phyloP scores from a whole-genome alignment of 53 echinoderm and acorn worm species.

The Pentamera pediparva region DNA sequence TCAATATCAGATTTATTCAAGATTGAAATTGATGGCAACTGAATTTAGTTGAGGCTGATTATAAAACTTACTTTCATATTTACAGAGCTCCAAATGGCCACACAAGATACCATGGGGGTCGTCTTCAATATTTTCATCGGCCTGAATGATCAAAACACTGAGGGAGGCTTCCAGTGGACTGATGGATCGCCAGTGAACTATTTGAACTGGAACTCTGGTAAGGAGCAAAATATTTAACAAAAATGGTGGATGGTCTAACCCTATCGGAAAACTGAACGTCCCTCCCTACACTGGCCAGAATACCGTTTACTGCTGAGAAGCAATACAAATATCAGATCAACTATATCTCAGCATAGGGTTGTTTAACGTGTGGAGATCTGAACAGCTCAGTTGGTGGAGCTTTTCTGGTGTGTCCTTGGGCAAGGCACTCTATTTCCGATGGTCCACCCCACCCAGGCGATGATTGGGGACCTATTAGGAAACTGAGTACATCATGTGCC shows the following conservation, averaged over 20 bases:
- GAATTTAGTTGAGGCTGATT: background rate
- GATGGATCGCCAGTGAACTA: conserved; percentile 74
- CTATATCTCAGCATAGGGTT: no score
- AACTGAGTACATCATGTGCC: no score
- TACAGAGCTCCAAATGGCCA: background rate
- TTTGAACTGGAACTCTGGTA: conserved; percentile 82
- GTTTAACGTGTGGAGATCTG: no score
- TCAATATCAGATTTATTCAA: background rate
- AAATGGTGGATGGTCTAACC: background rate
- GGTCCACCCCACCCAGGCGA: no score
- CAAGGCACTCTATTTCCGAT: no score
- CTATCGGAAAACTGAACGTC: background rate
- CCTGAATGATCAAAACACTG: conserved; percentile 55
- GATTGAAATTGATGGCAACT: background rate
- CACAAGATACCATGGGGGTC: background rate
- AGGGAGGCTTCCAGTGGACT: conserved; percentile 88
- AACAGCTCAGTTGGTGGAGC: no score
- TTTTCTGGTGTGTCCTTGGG: no score
- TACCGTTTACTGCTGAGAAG: no score
- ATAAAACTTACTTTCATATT: background rate
- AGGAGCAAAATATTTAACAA: background rate
- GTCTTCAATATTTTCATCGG: conserved; percentile 53
- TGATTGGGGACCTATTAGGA: no score
- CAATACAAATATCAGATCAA: no score
- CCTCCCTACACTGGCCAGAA: background rate